These are phyloP conservation scores for Bufo gargarizans DNA, from an alignment of 2,113 vertebrate species.

Conservation along the genomic window DNA sequence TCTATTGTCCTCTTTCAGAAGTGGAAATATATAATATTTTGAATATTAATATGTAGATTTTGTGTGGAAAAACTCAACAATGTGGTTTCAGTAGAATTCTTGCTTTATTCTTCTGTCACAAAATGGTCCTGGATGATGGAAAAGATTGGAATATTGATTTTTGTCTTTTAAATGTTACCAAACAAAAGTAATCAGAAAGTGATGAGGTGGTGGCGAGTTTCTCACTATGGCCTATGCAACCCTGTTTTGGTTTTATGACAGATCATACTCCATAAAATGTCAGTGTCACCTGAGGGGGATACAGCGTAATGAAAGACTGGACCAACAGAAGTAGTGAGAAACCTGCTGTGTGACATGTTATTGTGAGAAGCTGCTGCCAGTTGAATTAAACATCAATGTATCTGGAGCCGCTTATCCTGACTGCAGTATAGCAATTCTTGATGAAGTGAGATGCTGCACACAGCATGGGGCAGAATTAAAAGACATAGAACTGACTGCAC, in stretches of 20 bases:
- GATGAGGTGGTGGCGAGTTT: background rate
- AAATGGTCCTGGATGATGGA: background rate
- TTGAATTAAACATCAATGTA: constrained; percentile 56
- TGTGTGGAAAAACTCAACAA: too few species aligned
- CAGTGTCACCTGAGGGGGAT: constrained; percentile 50
- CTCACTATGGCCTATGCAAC: background rate
- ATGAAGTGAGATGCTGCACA: constrained; percentile 16
- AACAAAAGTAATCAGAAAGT: constrained; percentile 2
- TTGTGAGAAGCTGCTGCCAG: constrained; percentile 38
- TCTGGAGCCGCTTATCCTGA: constrained; percentile 18
- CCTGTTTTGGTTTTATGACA: constrained; percentile 38
- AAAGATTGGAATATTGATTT: background rate
- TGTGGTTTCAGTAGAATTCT: too few species aligned
- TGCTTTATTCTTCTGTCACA: background rate
- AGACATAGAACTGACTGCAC: constrained; percentile 4
- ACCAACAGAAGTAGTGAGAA: constrained; percentile 29
- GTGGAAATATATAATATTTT: too few species aligned
- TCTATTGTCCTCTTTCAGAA: too few species aligned
- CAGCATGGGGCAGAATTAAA: constrained; percentile 34
- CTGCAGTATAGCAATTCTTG: constrained; percentile 28
- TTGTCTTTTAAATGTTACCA: constrained; percentile 15
- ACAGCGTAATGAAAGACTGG: constrained; percentile 35
- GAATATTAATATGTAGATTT: too few species aligned
- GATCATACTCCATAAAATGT: constrained; percentile 43
- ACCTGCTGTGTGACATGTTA: constrained; percentile 51